These are phyloP conservation scores for Lophius piscatorius DNA, from an alignment of 2,113 vertebrate species.

Conservation along the genomic window DNA sequence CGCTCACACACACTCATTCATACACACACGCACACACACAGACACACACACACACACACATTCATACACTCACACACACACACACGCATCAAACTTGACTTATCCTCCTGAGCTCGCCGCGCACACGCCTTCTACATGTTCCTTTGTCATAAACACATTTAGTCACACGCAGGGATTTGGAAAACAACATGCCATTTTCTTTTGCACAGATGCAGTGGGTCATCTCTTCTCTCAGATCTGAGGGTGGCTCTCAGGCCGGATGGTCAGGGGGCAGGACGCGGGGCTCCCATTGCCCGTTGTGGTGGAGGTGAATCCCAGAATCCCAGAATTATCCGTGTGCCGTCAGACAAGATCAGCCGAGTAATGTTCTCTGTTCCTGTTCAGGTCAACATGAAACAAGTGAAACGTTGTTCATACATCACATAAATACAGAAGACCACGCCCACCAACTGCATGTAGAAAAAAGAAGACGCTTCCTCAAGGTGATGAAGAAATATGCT, in stretches of 20 bases:
- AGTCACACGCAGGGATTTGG: too few species aligned
- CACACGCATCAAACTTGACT: constrained; percentile 61
- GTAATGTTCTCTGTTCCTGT: too few species aligned
- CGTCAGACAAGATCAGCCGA: too few species aligned
- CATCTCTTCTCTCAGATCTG: constrained; percentile 80
- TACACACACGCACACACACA: constrained; percentile 31
- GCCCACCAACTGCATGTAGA: too few species aligned
- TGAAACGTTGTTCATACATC: too few species aligned
- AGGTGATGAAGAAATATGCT: too few species aligned
- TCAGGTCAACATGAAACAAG: too few species aligned
- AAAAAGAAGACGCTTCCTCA: too few species aligned
- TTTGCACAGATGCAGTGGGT: too few species aligned
- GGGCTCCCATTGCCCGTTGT: constrained; percentile 49
- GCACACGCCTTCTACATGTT: constrained; percentile 23
- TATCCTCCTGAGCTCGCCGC: constrained; percentile 45
- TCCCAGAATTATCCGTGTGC: constrained; percentile 24
- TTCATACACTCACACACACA: too few species aligned
- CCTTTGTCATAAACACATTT: constrained; percentile 13
- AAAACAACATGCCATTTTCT: too few species aligned
- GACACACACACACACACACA: constrained; percentile 29
- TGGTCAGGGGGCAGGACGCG: constrained; percentile 36
- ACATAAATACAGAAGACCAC: too few species aligned
- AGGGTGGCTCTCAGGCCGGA: constrained; percentile 83
- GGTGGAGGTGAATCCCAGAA: constrained; percentile 55
- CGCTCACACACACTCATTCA: constrained; percentile 20